These are phyloP conservation scores for Dicentrarchus labrax DNA, from an alignment of 2,113 vertebrate species.

Conservation along the genomic window DNA sequence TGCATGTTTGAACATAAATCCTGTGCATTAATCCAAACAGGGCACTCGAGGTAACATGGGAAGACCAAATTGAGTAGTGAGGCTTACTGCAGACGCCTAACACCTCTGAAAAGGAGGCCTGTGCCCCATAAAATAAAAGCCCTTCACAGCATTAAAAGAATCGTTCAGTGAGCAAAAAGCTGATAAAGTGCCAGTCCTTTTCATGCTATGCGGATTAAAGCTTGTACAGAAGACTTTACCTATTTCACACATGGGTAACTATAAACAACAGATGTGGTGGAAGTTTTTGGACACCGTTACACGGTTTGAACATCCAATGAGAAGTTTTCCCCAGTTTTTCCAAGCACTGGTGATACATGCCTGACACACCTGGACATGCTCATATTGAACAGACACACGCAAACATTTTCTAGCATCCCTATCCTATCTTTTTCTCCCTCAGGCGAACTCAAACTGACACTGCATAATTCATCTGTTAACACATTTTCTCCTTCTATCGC, in stretches of 20 bases:
- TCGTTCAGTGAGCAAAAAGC: slow-evolving; percentile 8
- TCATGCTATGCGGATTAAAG: slow-evolving; percentile 27
- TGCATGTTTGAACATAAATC: slow-evolving; percentile 23
- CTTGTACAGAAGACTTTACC: slow-evolving; percentile 16
- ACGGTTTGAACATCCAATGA: not conserved
- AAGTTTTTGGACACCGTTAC: slow-evolving; percentile 27
- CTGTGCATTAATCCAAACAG: slow-evolving; percentile 23
- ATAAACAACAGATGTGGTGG: slow-evolving; percentile 34
- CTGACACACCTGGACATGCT: slow-evolving; percentile 34
- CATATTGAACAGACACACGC: slow-evolving; percentile 13
- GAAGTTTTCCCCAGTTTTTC: not conserved
- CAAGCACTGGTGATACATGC: not conserved
- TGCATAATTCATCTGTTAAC: slow-evolving; percentile 55
- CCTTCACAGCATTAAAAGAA: slow-evolving; percentile 41
- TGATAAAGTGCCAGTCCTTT: slow-evolving; percentile 29
- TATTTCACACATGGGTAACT: slow-evolving; percentile 55
- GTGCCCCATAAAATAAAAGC: slow-evolving; percentile 53
- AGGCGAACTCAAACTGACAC: slow-evolving; percentile 26
- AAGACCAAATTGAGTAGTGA: slow-evolving; percentile 37
- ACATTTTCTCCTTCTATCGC: slow-evolving; percentile 26
- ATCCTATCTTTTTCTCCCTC: slow-evolving; percentile 15
- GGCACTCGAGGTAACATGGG: slow-evolving; percentile 39
- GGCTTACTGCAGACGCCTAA: slow-evolving; percentile 20
- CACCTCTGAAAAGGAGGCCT: slow-evolving; percentile 42
- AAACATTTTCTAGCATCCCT: slow-evolving; percentile 12